These are phyloP conservation scores for Melanotus villosus DNA, from an alignment of 2,888 invertebrate species.

Conservation along the genomic window DNA sequence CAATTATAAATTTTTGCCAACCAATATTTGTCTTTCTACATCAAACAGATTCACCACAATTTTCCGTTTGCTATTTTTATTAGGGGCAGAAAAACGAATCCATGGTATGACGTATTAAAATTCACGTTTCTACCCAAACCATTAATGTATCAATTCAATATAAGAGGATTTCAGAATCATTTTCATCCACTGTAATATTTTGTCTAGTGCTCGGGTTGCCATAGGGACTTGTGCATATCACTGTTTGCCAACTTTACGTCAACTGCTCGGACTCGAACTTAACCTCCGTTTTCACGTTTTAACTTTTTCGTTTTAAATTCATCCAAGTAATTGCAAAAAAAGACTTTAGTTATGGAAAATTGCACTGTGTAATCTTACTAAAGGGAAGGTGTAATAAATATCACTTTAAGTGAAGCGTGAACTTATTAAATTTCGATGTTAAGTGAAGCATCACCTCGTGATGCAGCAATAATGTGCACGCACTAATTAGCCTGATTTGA, in stretches of 20 bases:
- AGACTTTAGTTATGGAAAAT: too few relatives aligned
- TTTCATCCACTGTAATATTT: slow-evolving; percentile 48
- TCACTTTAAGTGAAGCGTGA: neutral
- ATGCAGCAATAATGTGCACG: slow-evolving; percentile 31
- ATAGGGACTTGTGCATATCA: slow-evolving; percentile 32
- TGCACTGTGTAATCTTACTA: too few relatives aligned
- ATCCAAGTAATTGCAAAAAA: too few relatives aligned
- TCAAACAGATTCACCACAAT: too few relatives aligned
- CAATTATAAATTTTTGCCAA: too few relatives aligned
- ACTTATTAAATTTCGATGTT: neutral
- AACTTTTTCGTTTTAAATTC: too few relatives aligned
- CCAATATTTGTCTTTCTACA: too few relatives aligned
- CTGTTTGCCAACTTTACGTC: slow-evolving; percentile 10
- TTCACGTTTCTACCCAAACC: slow-evolving; percentile 2
- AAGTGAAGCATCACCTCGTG: neutral
- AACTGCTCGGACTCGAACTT: neutral
- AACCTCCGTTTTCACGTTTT: too few relatives aligned
- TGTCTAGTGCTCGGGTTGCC: slow-evolving; percentile 50
- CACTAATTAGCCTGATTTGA: slow-evolving; percentile 58
- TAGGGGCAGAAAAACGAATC: too few relatives aligned
- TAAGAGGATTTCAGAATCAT: slow-evolving; percentile 53
- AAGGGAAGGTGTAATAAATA: too few relatives aligned
- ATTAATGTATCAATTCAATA: slow-evolving; percentile 37
- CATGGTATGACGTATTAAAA: too few relatives aligned
- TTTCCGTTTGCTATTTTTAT: too few relatives aligned